Conservation (phyloP, 1,140 invertebrate genomes). For the Hylaeus volcanicus region DNA sequence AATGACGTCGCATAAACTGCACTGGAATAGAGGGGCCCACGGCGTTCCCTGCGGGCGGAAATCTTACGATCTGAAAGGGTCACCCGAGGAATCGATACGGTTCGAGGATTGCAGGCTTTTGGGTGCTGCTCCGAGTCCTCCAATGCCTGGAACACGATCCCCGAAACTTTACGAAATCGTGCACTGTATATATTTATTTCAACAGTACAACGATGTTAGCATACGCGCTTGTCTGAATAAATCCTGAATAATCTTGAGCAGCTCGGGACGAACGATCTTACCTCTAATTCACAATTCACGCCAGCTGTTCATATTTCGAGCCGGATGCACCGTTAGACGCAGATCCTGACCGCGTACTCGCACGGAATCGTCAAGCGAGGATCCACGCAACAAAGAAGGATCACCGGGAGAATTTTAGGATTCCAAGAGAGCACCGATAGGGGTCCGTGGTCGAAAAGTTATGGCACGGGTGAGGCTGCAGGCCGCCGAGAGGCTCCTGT, state of each 20-base stretch:
- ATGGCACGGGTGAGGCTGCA: slow-evolving; percentile 53
- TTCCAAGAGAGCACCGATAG: slow-evolving; percentile 45
- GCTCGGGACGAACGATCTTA: no score
- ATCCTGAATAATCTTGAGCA: no score
- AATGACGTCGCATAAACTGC: slow-evolving; percentile 38
- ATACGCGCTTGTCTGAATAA: no score
- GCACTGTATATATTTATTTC: no score
- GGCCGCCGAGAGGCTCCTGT: slow-evolving; percentile 49
- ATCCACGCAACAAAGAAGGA: slow-evolving; percentile 27
- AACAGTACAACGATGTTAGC: no score
- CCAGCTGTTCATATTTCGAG: background rate
- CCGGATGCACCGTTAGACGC: background rate
- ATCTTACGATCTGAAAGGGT: slow-evolving; percentile 29
- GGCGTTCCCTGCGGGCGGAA: slow-evolving; percentile 19
- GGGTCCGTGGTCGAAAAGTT: slow-evolving; percentile 62
- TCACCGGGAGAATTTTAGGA: slow-evolving; percentile 38
- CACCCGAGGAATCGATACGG: slow-evolving; percentile 53
- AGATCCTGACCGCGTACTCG: slow-evolving; percentile 1
- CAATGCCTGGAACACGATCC: no score
- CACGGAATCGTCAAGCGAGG: slow-evolving; percentile 39
- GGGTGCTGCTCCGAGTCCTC: no score
- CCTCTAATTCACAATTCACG: background rate
- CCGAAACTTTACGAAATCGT: no score
- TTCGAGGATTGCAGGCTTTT: slow-evolving; percentile 10
- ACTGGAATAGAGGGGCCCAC: background rate